Evolutionary conservation across 2,113 vertebrate species (phyloP).

Genomic region (Psittacara wagleri): DNA sequence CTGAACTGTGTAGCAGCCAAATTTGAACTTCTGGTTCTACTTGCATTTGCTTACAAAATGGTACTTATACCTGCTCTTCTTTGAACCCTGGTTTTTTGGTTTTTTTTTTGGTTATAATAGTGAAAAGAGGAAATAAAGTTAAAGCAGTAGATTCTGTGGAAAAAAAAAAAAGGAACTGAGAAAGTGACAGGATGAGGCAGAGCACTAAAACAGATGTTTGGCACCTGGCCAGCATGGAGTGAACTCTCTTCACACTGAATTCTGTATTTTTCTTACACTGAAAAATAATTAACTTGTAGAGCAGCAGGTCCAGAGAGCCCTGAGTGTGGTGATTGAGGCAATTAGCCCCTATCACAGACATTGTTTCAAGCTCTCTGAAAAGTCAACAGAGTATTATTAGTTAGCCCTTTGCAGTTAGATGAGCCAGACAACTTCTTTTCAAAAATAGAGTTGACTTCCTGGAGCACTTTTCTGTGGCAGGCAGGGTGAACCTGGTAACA

Average conservation of each 20-base stretch:
- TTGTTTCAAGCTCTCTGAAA: slow-evolving; percentile 37
- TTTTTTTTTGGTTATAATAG: not conserved
- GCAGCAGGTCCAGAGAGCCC: slow-evolving; percentile 21
- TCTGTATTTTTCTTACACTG: slow-evolving; percentile 11
- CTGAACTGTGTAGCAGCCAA: not conserved
- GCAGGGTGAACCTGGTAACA: not conserved
- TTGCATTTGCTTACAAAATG: not conserved
- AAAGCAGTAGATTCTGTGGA: not conserved
- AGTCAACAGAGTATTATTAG: slow-evolving; percentile 11
- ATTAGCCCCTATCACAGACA: slow-evolving; percentile 41
- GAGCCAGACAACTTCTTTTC: not conserved
- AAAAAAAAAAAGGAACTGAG: not conserved
- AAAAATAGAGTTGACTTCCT: not conserved
- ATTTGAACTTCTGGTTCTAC: not conserved
- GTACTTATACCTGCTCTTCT: not conserved
- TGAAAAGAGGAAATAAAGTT: not conserved
- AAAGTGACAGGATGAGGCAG: not conserved
- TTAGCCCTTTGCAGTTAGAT: slow-evolving; percentile 20
- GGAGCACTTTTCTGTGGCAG: not conserved
- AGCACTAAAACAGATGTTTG: slow-evolving; percentile 19
- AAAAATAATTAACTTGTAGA: slow-evolving; percentile 58
- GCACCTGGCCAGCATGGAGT: not conserved
- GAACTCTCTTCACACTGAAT: slow-evolving; percentile 34
- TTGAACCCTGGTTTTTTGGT: not conserved
- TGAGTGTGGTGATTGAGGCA: slow-evolving; percentile 6